Conservation (phyloP, 2,113 vertebrate species). For the Calypte anna region DNA sequence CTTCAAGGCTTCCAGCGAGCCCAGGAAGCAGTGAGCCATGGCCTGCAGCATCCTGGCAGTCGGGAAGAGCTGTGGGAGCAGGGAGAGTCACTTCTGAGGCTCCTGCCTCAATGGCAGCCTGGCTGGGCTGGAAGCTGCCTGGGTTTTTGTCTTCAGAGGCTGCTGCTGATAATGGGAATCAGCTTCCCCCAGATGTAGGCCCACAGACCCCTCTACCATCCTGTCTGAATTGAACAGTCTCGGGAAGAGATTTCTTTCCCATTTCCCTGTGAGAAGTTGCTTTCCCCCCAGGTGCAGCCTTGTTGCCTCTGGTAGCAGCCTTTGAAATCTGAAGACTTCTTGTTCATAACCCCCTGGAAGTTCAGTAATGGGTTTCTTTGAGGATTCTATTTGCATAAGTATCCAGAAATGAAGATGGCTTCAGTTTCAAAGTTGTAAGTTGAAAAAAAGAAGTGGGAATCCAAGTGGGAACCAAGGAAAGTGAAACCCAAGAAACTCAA, state of each 20-base stretch:
- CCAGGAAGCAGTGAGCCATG: accelerated
- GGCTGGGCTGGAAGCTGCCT: background rate
- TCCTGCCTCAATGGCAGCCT: background rate
- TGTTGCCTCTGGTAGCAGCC: background rate
- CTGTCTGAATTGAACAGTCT: background rate
- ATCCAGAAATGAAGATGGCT: background rate
- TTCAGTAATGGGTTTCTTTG: background rate
- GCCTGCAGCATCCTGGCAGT: accelerated
- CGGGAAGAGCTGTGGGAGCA: background rate
- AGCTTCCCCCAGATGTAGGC: background rate
- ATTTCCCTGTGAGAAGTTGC: background rate
- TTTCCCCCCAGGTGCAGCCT: background rate
- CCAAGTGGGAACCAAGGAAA: background rate
- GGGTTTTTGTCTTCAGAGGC: background rate
- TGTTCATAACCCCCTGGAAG: background rate
- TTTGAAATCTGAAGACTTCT: background rate
- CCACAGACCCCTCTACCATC: background rate
- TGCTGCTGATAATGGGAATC: background rate
- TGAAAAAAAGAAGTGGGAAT: background rate
- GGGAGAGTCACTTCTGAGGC: background rate
- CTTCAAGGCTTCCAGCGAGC: background rate
- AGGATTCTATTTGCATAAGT: background rate
- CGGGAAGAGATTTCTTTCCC: background rate
- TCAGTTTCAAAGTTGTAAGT: background rate
- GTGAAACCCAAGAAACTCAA: background rate